Percentiles rank a stretch among this genome's conserved stretches.
These are phyloP conservation scores for Callocephalon fimbriatum DNA, from an alignment of 2,113 vertebrate genomes.

Conservation along the genomic window DNA sequence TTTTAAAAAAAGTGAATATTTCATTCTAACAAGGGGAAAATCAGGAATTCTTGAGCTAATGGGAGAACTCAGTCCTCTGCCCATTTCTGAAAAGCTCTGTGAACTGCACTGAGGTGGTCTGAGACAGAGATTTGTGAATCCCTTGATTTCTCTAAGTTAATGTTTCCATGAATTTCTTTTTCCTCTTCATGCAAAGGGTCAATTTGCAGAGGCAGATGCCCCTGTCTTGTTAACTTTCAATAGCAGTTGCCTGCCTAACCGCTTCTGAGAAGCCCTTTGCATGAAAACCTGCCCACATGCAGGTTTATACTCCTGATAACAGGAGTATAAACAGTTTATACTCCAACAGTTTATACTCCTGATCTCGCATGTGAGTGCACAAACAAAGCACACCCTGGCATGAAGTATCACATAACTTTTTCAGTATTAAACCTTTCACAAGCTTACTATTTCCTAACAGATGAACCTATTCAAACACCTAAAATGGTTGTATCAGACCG, in stretches of 20 bases:
- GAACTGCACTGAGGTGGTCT: background rate
- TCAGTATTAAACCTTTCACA: background rate
- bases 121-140: background rate
- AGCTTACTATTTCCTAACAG: background rate
- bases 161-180: background rate
- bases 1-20: background rate
- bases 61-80: background rate
- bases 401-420: slow-evolving; percentile 16
- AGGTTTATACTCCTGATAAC: background rate
- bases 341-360: background rate
- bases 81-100: background rate
- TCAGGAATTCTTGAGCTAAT: background rate
- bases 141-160: background rate
- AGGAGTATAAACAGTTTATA: too few species aligned
- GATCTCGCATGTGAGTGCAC: background rate
- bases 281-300: background rate
- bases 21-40: background rate
- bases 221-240: background rate
- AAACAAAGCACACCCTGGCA: background rate
- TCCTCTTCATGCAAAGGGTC: background rate
- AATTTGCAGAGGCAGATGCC: background rate
- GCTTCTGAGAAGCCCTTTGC: background rate
- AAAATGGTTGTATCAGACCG: background rate
- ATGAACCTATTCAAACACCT: background rate
- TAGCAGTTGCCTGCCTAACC: background rate